Percentiles rank a stretch among this genome's conserved stretches.
Conservation (phyloP, 2,797 vertebrate species). For the Betta splendens region DNA sequence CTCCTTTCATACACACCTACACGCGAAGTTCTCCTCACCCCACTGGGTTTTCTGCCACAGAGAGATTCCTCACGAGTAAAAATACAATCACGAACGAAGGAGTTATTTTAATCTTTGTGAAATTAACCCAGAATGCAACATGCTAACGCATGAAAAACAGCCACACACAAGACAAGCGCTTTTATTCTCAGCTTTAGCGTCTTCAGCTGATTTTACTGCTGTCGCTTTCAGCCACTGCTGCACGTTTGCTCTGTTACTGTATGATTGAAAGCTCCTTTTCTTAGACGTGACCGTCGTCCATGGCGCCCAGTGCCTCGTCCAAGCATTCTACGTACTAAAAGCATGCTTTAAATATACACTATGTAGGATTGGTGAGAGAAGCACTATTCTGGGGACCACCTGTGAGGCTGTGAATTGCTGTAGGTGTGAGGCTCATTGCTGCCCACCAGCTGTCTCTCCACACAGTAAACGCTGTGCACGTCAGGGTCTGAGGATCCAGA, state of each 20-base stretch:
- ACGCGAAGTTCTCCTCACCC: background rate
- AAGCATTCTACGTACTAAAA: no score
- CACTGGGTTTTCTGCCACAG: constrained; percentile 1
- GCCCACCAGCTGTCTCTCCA: background rate
- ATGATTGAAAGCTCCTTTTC: no score
- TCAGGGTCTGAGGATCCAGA: background rate
- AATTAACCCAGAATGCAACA: background rate
- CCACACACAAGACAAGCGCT: no score
- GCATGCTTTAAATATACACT: no score
- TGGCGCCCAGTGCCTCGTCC: no score
- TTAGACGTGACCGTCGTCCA: no score
- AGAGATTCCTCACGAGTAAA: background rate
- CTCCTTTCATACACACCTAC: constrained; percentile 5
- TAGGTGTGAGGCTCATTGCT: constrained; percentile 26
- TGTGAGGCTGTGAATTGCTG: constrained; percentile 13
- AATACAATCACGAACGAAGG: background rate
- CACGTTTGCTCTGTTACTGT: no score
- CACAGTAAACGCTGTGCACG: background rate
- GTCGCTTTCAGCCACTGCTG: no score
- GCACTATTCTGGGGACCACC: background rate
- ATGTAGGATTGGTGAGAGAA: no score
- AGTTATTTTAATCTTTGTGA: background rate
- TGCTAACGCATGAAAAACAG: background rate
- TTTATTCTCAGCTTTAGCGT: no score
- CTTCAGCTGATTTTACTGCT: no score